Base-by-base conservation (phyloP, 2,797 vertebrate genomes). In the Acomys russatus region DNA sequence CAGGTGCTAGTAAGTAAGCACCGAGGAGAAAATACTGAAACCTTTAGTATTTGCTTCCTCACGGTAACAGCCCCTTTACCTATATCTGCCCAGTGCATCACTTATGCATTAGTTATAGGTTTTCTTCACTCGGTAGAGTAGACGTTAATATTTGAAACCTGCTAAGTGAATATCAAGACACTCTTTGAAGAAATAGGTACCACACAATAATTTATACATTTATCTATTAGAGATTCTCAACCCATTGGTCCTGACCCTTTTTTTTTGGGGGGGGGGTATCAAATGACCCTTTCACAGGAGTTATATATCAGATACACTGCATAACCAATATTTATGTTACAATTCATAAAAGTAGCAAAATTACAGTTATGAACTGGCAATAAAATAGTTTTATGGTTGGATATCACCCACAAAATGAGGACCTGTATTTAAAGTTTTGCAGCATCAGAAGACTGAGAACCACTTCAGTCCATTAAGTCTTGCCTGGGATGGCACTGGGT, bases 131-230 rank as follows among this genome's bases (percentile, higher is more conserved):
- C 3, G 59, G 25, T 61, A 92, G 49, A 49, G 28, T 2, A 61
- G 73, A 35, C 73, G 56, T 66, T 92, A 30, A 78, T 56, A 95
- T 90, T 76, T 64, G 90, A 84, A 93, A 87, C 23, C 74, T 78
- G 33, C 44, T 90, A 61, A 85, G 33, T 35, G 15, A 89, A 38
- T 94, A 73, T 90, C 88, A 88, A 71, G 17, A 66, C 71, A 86
- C 4, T 90, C 74, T 96, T 90, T 68, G 49, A 88, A 94, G 33
- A 93, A 94, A 80, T 68, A 8, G 70, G 8, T 64, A 63, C 18
- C 89, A 33, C 3, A 10, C 38, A 87, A 92, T 73, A 91, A 85
- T 82, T 90, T 73, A 90, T 61, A 82, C 86, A 28, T 20, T 84
- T 83, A 54, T 90, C 66, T 80, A 38, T 73, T 92, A 63, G 18